Percentiles rank a stretch among this genome's conserved stretches.
These are phyloP conservation scores for Lycia hirtaria DNA, from an alignment of 2,888 invertebrate species.

Conservation along the genomic window DNA sequence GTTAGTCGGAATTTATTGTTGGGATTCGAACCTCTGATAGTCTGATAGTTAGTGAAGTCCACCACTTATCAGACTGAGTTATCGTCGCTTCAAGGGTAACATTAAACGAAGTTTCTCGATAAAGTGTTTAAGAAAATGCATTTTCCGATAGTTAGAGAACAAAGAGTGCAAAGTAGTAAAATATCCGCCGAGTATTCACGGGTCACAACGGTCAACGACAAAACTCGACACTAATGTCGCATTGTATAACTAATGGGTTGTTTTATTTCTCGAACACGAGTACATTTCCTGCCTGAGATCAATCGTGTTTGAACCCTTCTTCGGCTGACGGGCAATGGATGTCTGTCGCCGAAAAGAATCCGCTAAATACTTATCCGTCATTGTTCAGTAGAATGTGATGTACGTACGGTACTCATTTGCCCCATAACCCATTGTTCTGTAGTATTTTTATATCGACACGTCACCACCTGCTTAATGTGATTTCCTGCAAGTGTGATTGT, in stretches of 20 bases:
- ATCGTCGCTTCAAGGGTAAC: too few relatives aligned
- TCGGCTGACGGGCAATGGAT: not conserved
- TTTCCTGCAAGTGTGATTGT: constrained; percentile 35
- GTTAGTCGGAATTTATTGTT: too few relatives aligned
- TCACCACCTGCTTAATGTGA: constrained; percentile 30
- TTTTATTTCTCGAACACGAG: not conserved
- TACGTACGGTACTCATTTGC: constrained; percentile 47
- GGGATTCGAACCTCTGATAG: too few relatives aligned
- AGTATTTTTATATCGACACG: constrained; percentile 35
- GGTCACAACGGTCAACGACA: not conserved
- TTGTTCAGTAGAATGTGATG: constrained; percentile 43
- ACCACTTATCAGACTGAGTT: too few relatives aligned
- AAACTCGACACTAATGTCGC: constrained; percentile 7
- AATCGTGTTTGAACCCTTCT: not conserved
- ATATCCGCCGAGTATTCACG: not conserved
- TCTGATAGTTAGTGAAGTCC: too few relatives aligned
- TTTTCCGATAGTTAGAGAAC: not conserved
- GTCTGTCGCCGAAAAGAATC: constrained; percentile 4
- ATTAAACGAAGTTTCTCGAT: too few relatives aligned
- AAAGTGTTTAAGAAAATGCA: not conserved
- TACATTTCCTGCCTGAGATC: not conserved
- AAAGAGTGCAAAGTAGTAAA: not conserved
- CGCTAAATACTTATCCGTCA: constrained; percentile 8
- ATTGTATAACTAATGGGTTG: constrained; percentile 6
- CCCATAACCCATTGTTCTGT: constrained; percentile 48